Evolutionary conservation across 2,797 vertebrate genomes (phyloP).

Genomic region (Microctenopoma lineatum): DNA sequence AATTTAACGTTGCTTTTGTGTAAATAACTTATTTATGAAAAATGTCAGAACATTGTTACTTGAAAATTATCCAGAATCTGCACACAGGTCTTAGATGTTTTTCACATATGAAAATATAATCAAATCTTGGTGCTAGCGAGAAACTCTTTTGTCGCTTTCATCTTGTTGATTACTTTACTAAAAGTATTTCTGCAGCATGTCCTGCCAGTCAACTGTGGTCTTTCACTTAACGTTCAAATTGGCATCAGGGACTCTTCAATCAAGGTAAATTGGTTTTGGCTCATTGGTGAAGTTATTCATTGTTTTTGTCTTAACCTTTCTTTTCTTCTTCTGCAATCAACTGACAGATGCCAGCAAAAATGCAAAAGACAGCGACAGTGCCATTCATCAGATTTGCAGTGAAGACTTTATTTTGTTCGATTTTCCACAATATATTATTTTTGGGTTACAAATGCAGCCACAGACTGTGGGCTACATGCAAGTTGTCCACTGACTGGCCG

Average conservation of each 20-base stretch:
- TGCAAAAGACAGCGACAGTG: background rate
- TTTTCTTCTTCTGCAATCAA: background rate
- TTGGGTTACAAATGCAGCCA: background rate
- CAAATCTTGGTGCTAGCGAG: background rate
- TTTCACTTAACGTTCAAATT: background rate
- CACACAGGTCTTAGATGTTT: no score
- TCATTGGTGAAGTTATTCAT: background rate
- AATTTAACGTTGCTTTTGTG: no score
- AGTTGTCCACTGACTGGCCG: background rate
- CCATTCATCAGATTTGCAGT: background rate
- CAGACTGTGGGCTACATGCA: conserved; percentile 11
- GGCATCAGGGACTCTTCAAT: background rate
- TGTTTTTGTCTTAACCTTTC: background rate
- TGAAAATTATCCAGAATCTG: no score
- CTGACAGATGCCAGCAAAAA: background rate
- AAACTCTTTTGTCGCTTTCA: background rate
- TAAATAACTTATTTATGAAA: no score
- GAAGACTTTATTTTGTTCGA: conserved; percentile 13
- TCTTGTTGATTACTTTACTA: background rate
- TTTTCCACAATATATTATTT: conserved; percentile 1
- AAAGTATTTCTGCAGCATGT: background rate
- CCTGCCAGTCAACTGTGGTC: background rate
- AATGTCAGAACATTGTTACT: no score
- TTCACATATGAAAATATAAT: no score
- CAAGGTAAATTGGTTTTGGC: background rate